Evolutionary conservation across 37 sponge, comb jelly and placozoan species (phyloP).

Genomic region (Corticium candelabrum): DNA sequence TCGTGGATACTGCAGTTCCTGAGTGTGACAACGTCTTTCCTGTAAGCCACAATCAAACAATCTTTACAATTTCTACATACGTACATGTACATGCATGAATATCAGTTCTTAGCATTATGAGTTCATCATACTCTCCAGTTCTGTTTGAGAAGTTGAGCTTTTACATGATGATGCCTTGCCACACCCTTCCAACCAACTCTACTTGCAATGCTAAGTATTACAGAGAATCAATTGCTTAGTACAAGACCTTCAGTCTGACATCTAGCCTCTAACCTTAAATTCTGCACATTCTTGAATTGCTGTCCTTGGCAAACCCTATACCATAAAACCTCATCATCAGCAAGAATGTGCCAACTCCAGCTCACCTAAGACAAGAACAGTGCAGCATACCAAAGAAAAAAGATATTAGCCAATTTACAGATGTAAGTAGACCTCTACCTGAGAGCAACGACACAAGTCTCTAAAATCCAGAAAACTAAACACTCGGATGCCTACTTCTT

Average conservation of each 20-base stretch:
- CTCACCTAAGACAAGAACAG: constrained; percentile 34
- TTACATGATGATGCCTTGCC: constrained; percentile 17
- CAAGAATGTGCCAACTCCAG: constrained; percentile 48
- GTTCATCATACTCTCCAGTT: constrained; percentile 57
- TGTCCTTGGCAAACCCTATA: constrained; percentile 18
- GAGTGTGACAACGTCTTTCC: neutral
- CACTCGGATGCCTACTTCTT: constrained; percentile 47
- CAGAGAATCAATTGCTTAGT: neutral
- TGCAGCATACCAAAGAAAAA: neutral
- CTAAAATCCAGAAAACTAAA: constrained; percentile 33
- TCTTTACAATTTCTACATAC: too few relatives aligned
- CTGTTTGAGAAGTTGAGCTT: constrained; percentile 22
- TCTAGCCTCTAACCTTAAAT: neutral
- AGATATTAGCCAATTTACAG: neutral
- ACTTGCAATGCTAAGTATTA: constrained; percentile 9
- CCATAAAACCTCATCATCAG: constrained; percentile 68
- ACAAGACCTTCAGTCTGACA: neutral
- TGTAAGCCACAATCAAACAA: too few relatives aligned
- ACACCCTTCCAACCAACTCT: constrained; percentile 32
- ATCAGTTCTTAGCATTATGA: too few relatives aligned
- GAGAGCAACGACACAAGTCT: constrained; percentile 53
- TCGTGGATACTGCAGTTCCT: neutral
- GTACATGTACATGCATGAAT: too few relatives aligned
- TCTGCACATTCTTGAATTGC: constrained; percentile 7
- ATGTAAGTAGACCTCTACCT: neutral